Conservation (phyloP, 2,888 invertebrate species). For the Mactromeris polynyma region DNA sequence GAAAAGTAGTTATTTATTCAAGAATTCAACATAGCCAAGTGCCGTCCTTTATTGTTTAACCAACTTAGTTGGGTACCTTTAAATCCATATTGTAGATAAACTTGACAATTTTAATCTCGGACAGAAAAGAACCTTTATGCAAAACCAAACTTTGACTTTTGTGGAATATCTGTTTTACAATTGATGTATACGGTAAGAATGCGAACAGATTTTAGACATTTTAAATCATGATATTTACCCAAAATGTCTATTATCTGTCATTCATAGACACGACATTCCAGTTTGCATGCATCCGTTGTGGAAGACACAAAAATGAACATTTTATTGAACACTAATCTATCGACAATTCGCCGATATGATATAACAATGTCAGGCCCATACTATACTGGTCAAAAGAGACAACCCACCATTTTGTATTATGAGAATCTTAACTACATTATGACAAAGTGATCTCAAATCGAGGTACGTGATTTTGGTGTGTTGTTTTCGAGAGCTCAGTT, state of each 20-base stretch:
- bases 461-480: no score
- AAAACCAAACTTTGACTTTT: not conserved
- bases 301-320: not conserved
- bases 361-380: no score
- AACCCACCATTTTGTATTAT: no score
- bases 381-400: no score
- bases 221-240: slow-evolving; percentile 11
- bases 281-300: not conserved
- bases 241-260: slow-evolving; percentile 12
- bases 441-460: no score
- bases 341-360: not conserved
- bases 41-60: not conserved
- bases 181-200: not conserved
- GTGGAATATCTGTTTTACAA: not conserved
- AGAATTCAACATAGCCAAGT: not conserved
- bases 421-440: no score
- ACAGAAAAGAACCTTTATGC: not conserved
- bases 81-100: not conserved
- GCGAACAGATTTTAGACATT: not conserved
- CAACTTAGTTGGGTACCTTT: not conserved
- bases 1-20: no score
- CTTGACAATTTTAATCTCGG: not conserved
- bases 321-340: not conserved
- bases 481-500: no score
- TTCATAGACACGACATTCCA: not conserved